Base-by-base conservation (phyloP, 2,113 vertebrate species). In the Zosterops pallidus region DNA sequence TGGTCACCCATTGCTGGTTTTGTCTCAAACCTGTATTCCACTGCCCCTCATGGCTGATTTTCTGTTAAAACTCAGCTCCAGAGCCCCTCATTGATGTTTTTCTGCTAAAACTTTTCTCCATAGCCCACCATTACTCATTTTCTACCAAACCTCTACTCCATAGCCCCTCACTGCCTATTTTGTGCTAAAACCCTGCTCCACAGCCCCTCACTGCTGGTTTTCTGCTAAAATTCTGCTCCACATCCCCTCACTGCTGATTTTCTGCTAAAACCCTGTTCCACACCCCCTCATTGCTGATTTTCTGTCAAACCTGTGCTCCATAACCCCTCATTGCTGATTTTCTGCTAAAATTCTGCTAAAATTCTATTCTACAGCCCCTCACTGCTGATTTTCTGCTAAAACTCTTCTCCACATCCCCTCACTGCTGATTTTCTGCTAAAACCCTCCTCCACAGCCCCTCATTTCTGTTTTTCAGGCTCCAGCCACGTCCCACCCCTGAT, bases 221-320 rank as follows among this genome's bases (percentile, higher is more conserved):
- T 46, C 46, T 46, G 5, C 1, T 17, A 7, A 47, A 47, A 6
- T 10, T 11, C 33, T 11, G 12, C 12, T 41, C n/a, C 69, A 7
- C 39, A 76, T 11, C 31, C 37, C 39, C 6, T 14, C 31, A n/a
- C 2, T 21, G 11, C 4, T 53, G 11, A 8, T 13, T 78, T 63
- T 21, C 2, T 10, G 0, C 0, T 2, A 4, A 23, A 47, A 2
- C 2, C 1, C 1, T 4, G 2, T 5, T 60, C n/a, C 26, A 49
- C 6, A 19, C 8, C 8, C 72, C 55, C 24, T 28, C 25, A 44
- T 1, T 16, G 39, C 5, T 35, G 10, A 35, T 29, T 16, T 59
- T 12, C 8, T 35, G 1, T 0, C 1, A 47, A 37, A 39, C 1
- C 2, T 9, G 7, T 6, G 0, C 16, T 49, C 44, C 56, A 39